Conservation (phyloP, 1,140 invertebrate genomes). For the Pteromalus puparum region DNA sequence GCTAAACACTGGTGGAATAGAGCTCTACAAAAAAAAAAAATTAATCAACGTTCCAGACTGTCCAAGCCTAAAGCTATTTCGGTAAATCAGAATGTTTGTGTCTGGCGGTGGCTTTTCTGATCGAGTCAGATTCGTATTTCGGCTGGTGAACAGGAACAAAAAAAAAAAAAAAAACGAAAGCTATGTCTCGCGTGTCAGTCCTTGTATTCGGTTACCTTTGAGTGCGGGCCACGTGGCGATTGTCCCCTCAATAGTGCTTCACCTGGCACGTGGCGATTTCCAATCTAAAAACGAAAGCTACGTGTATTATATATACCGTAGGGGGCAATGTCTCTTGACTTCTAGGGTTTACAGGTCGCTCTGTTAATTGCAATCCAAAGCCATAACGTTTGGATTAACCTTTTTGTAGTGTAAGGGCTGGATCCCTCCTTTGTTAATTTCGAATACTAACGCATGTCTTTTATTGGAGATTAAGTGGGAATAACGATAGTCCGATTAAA, state of each 20-base stretch:
- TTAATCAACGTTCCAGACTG: too few relatives aligned
- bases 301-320: neutral
- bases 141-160: neutral
- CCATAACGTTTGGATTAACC: neutral
- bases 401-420: neutral
- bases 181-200: neutral
- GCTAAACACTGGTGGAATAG: too few relatives aligned
- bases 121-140: neutral
- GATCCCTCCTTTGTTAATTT: neutral
- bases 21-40: too few relatives aligned
- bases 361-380: neutral
- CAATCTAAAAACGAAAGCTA: constrained; percentile 1
- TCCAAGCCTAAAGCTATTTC: too few relatives aligned
- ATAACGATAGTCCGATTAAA: too few relatives aligned
- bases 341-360: constrained; percentile 53
- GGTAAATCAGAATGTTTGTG: too few relatives aligned
- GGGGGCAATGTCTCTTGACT: constrained; percentile 60
- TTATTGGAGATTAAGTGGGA: neutral
- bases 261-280: constrained; percentile 69
- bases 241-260: constrained; percentile 61
- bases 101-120: neutral
- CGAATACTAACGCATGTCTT: neutral
- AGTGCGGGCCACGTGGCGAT: constrained; percentile 61
- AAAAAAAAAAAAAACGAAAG: neutral
- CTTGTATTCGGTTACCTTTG: constrained; percentile 53